Conservation (phyloP, 2,888 invertebrate genomes). For the Lepidochitona cinerea region DNA sequence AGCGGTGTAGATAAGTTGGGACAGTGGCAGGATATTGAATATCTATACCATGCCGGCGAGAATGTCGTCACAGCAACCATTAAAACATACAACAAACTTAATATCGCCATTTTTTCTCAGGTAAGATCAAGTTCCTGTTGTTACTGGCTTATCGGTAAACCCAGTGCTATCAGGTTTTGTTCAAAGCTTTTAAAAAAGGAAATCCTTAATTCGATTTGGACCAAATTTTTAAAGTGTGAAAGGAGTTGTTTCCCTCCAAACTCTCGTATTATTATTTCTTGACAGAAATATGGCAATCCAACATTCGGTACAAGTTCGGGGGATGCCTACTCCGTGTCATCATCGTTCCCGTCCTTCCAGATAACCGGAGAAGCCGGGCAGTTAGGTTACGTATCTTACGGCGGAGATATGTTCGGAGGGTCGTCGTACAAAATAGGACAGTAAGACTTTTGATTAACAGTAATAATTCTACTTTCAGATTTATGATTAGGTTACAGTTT, state of each 20-base stretch:
- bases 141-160: too few relatives aligned
- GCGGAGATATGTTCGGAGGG: background rate
- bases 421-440: background rate
- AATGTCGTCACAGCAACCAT: background rate
- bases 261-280: too few relatives aligned
- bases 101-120: background rate
- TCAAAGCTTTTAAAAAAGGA: too few relatives aligned
- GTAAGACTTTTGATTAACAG: background rate
- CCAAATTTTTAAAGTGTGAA: too few relatives aligned
- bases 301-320: background rate
- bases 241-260: too few relatives aligned
- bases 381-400: background rate
- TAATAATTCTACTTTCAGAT: background rate
- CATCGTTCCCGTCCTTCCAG: background rate
- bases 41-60: slow-evolving; percentile 13
- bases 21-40: slow-evolving; percentile 6
- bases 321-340: background rate
- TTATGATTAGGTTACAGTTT: background rate
- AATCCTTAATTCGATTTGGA: too few relatives aligned
- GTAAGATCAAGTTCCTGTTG: background rate
- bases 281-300: background rate
- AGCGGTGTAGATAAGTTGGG: slow-evolving; percentile 17
- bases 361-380: background rate
- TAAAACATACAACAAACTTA: background rate
- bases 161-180: too few relatives aligned